These are phyloP conservation scores for Hydractinia echinata DNA, from an alignment of 30 jellyfish, hydroid and myxozoan genomes.

Conservation along the genomic window DNA sequence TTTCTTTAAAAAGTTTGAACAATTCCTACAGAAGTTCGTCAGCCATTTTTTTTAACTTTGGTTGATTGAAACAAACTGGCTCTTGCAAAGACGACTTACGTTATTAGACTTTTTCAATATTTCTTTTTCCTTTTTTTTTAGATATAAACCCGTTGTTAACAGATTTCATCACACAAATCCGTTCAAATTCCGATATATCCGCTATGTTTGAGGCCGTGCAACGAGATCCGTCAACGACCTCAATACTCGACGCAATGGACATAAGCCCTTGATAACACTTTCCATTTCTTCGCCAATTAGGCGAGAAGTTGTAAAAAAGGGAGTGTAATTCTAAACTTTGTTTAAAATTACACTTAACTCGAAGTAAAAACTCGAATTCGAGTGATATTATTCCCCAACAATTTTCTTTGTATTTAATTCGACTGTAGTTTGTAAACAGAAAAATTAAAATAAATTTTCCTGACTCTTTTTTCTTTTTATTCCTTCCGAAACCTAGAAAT, in stretches of 20 bases:
- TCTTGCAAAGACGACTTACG: neutral
- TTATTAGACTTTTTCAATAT: neutral
- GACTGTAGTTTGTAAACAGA: no score
- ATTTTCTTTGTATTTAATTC: no score
- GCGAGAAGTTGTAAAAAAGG: no score
- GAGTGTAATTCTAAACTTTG: no score
- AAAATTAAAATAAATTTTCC: no score
- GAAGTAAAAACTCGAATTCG: no score
- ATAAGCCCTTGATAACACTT: neutral
- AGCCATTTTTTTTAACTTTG: neutral
- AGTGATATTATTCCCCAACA: no score
- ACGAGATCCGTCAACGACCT: constrained; percentile 60
- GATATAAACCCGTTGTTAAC: constrained; percentile 66
- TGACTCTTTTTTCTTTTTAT: no score
- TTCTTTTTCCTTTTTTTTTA: constrained; percentile 13
- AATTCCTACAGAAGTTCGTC: neutral
- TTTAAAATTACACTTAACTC: no score
- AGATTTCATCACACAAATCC: constrained; percentile 74
- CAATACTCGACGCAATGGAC: constrained; percentile 25
- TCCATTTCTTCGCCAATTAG: neutral
- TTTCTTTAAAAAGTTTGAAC: no score
- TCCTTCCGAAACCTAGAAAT: no score
- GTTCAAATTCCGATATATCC: constrained; percentile 58
- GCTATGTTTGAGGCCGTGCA: constrained; percentile 73
- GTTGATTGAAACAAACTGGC: neutral